Evolutionary conservation across 2,888 invertebrate genomes (phyloP).

Genomic region (Parthenolecanium corni): DNA sequence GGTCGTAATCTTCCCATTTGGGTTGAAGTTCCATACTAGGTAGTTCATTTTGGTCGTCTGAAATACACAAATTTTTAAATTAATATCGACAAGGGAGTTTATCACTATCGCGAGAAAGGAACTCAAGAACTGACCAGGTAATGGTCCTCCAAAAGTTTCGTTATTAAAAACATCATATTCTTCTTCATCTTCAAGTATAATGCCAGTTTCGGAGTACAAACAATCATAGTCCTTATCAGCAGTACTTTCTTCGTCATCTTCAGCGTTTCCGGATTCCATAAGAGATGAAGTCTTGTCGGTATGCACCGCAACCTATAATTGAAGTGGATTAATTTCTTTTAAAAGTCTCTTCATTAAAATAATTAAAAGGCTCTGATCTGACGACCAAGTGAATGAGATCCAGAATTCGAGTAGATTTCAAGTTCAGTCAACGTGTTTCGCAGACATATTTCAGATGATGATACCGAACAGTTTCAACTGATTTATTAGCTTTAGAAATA

Average conservation of each 20-base stretch:
- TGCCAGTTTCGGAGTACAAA: constrained; percentile 6
- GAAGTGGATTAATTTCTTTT: neutral
- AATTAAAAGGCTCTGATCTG: no score
- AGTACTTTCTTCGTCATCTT: neutral
- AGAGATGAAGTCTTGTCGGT: neutral
- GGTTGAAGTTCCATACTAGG: neutral
- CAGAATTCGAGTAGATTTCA: no score
- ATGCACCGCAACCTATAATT: neutral
- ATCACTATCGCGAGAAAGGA: neutral
- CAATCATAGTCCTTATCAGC: constrained; percentile 7
- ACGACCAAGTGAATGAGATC: no score
- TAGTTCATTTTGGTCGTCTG: neutral
- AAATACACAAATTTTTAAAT: no score
- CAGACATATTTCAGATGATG: no score
- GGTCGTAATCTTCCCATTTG: constrained; percentile 64
- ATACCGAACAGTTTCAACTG: no score
- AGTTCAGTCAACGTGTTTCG: no score
- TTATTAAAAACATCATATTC: constrained; percentile 86
- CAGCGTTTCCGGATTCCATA: constrained; percentile 1
- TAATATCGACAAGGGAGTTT: no score
- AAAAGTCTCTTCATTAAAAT: neutral
- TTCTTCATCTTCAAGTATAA: constrained; percentile 49
- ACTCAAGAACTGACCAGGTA: constrained; percentile 32
- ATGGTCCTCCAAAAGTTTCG: constrained; percentile 73
- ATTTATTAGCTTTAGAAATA: no score